Evolutionary conservation across 1,140 invertebrate genomes (phyloP), one percentile per base, ranked within the genome.

Genomic region (Diorhabda elongata): DNA sequence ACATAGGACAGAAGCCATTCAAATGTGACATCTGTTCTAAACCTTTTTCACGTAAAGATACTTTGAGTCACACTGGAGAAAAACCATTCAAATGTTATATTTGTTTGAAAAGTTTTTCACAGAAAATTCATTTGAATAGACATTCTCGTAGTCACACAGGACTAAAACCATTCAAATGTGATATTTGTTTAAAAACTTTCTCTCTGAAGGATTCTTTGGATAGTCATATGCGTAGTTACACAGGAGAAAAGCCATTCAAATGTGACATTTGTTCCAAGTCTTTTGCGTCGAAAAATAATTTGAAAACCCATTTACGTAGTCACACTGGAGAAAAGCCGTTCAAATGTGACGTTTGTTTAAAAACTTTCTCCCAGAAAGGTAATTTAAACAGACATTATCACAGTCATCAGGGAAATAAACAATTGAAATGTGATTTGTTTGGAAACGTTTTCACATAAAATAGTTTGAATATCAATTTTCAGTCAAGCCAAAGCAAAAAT

Each of bases 161-260:
- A 3, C 89, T 93, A 75, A 90, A 91, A 76, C 92, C 92, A 0
- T 93, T 91, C 76, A 85, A 85, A 47, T 93, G 91, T 80, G 86
- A 59, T 2, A 43, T 44, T 56, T 67, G 65, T 8, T 11, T 8
- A 42, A 67, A 67, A 41, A 41, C 57, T 42, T 67, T 67, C 5
- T 9, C 5, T 41, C 5, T 5, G 5, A 3, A 6, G 6, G 7
- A 3, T 8, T 6, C 42, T 2, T 11, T 62, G n/a, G 11, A 8
- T n/a, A 44, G 5, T 5, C 61, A 62, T 44, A 44, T n/a, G 42
- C 42, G 8, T 3, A 42, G 43, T 9, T 43, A 62, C 11, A 62
- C 61, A 47, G 61, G 6, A 52, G 47, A 52, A 3, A 52, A 52
- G 47, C 6, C 4, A 8, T 52, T 8, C 47, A 52, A 52, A 52